These are phyloP conservation scores for Zelostemma sp. DNA, from an alignment of 1,140 invertebrate genomes.

Conservation along the genomic window DNA sequence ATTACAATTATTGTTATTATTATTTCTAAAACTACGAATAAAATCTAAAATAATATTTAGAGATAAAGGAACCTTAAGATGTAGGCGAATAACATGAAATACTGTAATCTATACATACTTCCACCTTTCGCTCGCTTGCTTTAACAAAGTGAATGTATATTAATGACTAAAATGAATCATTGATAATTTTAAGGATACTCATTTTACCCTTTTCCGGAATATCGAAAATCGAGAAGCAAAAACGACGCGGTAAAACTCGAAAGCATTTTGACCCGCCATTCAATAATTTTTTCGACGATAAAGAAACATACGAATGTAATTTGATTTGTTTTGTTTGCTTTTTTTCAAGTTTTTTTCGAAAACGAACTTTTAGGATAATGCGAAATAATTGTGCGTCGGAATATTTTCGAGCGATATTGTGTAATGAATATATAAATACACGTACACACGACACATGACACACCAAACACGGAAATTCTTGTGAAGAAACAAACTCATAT, in stretches of 20 bases:
- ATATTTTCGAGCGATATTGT: slow-evolving; percentile 11
- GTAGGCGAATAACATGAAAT: slow-evolving; percentile 57
- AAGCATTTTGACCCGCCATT: background rate
- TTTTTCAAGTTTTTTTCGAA: no score
- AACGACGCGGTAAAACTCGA: slow-evolving; percentile 6
- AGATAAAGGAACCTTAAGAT: slow-evolving; percentile 55
- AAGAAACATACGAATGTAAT: slow-evolving; percentile 1
- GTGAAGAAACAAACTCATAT: slow-evolving; percentile 47
- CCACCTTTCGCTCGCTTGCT: slow-evolving; percentile 62
- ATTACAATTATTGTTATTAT: slow-evolving; percentile 53
- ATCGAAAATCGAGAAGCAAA: slow-evolving; percentile 27
- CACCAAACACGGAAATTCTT: slow-evolving; percentile 34
- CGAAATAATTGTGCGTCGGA: background rate
- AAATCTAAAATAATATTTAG: slow-evolving; percentile 62
- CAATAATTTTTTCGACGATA: background rate
- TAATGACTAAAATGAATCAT: slow-evolving; percentile 47
- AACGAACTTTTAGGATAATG: background rate
- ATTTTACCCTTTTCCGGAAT: slow-evolving; percentile 37
- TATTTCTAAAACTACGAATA: slow-evolving; percentile 57
- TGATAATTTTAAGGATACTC: slow-evolving; percentile 49
- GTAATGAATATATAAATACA: slow-evolving; percentile 37
- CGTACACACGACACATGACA: slow-evolving; percentile 48
- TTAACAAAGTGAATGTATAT: slow-evolving; percentile 62
- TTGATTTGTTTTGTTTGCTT: slow-evolving; percentile 1
- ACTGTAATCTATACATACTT: slow-evolving; percentile 61